A percentile compares a stretch with the other conserved stretches of the same genome.
Conservation (phyloP, 1,140 invertebrate species). For the Drosophila ananassae region DNA sequence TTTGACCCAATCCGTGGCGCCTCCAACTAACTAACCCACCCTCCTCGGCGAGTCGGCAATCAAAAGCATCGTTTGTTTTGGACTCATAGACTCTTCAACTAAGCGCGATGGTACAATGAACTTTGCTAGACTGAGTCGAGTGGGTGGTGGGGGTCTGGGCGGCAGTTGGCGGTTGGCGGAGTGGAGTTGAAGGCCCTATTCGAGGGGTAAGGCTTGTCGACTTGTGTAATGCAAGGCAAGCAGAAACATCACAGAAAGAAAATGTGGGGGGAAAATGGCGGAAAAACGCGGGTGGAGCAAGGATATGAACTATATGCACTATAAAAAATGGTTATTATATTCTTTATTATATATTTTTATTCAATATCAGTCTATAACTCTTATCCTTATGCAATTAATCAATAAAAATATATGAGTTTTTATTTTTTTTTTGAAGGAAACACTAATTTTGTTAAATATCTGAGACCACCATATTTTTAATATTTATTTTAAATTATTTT, state of each 20-base stretch:
- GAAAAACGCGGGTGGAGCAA: slow-evolving; percentile 10
- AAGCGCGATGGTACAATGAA: slow-evolving; percentile 78
- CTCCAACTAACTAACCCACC: slow-evolving; percentile 22
- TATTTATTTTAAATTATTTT: too few species aligned
- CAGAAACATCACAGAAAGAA: slow-evolving; percentile 46
- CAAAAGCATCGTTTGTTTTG: slow-evolving; percentile 78
- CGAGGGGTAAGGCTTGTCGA: slow-evolving; percentile 36
- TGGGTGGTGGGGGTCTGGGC: background rate
- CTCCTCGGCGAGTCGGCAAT: slow-evolving; percentile 59
- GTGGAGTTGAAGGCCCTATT: background rate
- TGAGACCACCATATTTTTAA: too few species aligned
- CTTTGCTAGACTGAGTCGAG: slow-evolving; percentile 50
- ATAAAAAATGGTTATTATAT: too few species aligned
- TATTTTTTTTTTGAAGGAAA: too few species aligned
- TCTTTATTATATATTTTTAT: too few species aligned
- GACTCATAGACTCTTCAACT: slow-evolving; percentile 70
- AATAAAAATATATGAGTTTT: too few species aligned
- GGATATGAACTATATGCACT: slow-evolving; percentile 5
- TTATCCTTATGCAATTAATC: too few species aligned
- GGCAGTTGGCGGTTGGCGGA: background rate
- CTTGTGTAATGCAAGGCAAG: slow-evolving; percentile 66
- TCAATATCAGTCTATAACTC: too few species aligned
- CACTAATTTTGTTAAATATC: too few species aligned
- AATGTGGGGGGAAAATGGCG: slow-evolving; percentile 4
- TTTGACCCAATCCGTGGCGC: slow-evolving; percentile 48